Evolutionary conservation across 2,113 vertebrate genomes (phyloP).

Genomic region (Phrynosoma blainvillii): DNA sequence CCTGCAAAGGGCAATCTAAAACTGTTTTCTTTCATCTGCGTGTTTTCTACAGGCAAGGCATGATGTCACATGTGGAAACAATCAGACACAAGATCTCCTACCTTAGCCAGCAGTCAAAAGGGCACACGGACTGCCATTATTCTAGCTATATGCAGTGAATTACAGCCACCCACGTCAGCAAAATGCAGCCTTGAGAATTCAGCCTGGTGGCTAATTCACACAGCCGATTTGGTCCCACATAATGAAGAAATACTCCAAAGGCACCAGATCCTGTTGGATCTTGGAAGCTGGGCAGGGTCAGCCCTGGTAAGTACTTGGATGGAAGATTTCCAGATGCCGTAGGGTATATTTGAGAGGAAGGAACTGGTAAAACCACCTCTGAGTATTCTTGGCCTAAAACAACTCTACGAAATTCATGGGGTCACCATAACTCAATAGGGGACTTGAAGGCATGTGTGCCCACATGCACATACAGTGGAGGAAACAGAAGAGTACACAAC

Average conservation of each 20-base stretch:
- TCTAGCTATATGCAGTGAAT: background rate
- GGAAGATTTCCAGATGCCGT: too few relatives aligned
- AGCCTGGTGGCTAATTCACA: background rate
- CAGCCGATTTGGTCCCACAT: too few relatives aligned
- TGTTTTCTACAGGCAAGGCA: background rate
- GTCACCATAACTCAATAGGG: too few relatives aligned
- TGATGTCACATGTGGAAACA: background rate
- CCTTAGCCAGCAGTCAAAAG: background rate
- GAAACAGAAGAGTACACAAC: background rate
- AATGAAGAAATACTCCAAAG: too few relatives aligned
- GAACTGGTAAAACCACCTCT: too few relatives aligned
- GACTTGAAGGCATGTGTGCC: too few relatives aligned
- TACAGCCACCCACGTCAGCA: background rate
- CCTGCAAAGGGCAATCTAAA: background rate
- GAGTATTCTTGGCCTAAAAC: too few relatives aligned
- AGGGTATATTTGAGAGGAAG: too few relatives aligned
- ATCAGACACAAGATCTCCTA: background rate
- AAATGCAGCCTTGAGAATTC: background rate
- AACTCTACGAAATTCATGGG: too few relatives aligned
- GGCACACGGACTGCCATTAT: background rate
- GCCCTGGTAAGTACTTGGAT: too few relatives aligned
- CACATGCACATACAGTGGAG: background rate
- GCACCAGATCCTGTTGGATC: too few relatives aligned
- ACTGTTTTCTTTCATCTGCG: background rate
- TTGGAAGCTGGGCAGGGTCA: too few relatives aligned